A percentile compares a stretch with the other conserved stretches of the same genome.
phyloP scores from a whole-genome alignment of 2,113 vertebrate species.

The Copsychus sechellarum region DNA sequence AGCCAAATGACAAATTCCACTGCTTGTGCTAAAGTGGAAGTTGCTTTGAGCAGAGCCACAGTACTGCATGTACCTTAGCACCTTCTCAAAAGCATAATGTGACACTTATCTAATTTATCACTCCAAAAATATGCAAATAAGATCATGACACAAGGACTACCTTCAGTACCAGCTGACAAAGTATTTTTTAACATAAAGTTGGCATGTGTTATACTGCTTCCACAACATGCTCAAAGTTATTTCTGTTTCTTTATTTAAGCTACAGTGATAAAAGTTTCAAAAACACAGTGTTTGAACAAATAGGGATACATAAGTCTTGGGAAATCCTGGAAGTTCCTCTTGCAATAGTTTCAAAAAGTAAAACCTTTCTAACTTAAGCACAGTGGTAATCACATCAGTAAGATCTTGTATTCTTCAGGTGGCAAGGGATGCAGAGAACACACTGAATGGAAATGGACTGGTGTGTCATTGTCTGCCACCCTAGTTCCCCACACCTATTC shows the following conservation, averaged over 20 bases:
- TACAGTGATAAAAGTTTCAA: background rate
- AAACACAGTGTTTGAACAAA: background rate
- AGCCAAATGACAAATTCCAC: background rate
- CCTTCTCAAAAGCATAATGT: background rate
- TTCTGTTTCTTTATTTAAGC: background rate
- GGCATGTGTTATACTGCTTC: background rate
- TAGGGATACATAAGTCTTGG: background rate
- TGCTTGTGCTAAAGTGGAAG: background rate
- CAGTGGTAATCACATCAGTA: background rate
- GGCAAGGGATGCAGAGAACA: background rate
- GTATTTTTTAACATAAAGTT: background rate
- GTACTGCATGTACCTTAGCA: background rate
- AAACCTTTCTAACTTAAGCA: background rate
- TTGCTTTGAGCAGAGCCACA: background rate
- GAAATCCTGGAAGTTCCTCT: background rate
- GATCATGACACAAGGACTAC: background rate
- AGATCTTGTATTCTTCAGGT: background rate
- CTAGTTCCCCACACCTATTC: too few species aligned
- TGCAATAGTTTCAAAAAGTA: background rate
- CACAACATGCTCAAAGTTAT: background rate
- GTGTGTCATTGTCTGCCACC: accelerated
- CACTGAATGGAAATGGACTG: background rate
- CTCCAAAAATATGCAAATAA: slow-evolving; percentile 2
- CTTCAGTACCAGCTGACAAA: background rate
- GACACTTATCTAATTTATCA: background rate